Percentiles rank a stretch among this genome's conserved stretches.
Conservation (phyloP, 2,113 vertebrate genomes). For the Gallinago jamesoni region DNA sequence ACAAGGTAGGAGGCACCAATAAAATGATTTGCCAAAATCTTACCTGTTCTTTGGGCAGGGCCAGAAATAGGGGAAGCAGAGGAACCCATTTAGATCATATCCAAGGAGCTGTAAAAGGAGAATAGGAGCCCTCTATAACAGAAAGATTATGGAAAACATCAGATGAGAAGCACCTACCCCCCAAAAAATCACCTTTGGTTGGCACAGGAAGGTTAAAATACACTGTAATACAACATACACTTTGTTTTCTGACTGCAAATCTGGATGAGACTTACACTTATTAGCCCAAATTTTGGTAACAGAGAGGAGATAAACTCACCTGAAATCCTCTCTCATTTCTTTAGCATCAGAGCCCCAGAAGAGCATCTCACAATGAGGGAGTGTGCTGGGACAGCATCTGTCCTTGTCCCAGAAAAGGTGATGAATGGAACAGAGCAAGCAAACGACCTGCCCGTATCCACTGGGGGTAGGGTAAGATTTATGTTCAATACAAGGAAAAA, state of each 20-base stretch:
- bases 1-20: neutral
- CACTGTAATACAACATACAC: neutral
- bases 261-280: neutral
- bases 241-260: neutral
- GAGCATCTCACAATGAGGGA: neutral
- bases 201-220: neutral
- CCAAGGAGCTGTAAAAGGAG: neutral
- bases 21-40: neutral
- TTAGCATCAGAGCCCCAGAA: neutral
- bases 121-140: neutral
- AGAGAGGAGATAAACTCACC: neutral
- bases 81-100: neutral
- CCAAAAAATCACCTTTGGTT: neutral
- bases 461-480: neutral
- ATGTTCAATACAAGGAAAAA: neutral
- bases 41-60: too few relatives aligned
- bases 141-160: neutral
- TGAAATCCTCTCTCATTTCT: neutral
- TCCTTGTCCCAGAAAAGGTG: neutral
- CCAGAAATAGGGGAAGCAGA: neutral
- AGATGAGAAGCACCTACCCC: neutral
- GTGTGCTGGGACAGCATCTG: neutral
- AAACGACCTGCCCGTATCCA: neutral
- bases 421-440: neutral
- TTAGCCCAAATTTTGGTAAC: accelerated